Conservation (phyloP, 2,797 vertebrate genomes). For the Lates japonicus region DNA sequence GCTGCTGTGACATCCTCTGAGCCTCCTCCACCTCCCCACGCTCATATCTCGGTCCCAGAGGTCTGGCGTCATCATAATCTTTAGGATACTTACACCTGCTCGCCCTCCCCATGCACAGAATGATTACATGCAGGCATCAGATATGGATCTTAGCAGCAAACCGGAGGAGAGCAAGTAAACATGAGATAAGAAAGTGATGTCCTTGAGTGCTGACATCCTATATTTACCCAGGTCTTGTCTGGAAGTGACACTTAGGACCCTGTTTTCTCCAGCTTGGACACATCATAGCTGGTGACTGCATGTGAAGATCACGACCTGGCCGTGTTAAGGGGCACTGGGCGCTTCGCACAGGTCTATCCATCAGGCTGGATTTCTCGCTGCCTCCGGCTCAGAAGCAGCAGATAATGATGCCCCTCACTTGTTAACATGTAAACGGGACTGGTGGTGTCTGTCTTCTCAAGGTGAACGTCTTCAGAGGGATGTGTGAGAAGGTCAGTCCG, state of each 20-base stretch:
- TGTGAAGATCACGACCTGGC: constrained; percentile 43
- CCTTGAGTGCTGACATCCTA: too few species aligned
- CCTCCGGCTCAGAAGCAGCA: constrained; percentile 27
- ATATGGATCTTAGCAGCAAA: constrained; percentile 36
- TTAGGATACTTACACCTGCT: constrained; percentile 36
- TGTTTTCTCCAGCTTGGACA: constrained; percentile 27
- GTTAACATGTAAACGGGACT: constrained; percentile 70
- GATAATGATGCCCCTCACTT: constrained; percentile 74
- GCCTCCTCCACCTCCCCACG: constrained; percentile 24
- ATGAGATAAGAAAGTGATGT: constrained; percentile 47
- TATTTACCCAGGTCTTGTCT: not conserved
- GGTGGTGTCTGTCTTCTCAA: constrained; percentile 68
- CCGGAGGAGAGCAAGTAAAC: constrained; percentile 12
- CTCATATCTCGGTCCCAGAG: constrained; percentile 31
- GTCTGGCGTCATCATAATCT: constrained; percentile 67
- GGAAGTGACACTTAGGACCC: constrained; percentile 6
- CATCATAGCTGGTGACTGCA: constrained; percentile 19
- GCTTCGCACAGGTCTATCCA: constrained; percentile 32
- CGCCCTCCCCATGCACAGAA: not conserved
- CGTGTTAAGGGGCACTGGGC: not conserved
- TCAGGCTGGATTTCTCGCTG: constrained; percentile 12
- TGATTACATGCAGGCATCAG: constrained; percentile 40
- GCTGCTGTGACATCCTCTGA: constrained; percentile 64
- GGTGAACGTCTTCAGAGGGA: constrained; percentile 52
- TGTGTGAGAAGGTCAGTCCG: constrained; percentile 73